Evolutionary conservation across 2,113 vertebrate species (phyloP).

Genomic region (Notarius quadriscutis): DNA sequence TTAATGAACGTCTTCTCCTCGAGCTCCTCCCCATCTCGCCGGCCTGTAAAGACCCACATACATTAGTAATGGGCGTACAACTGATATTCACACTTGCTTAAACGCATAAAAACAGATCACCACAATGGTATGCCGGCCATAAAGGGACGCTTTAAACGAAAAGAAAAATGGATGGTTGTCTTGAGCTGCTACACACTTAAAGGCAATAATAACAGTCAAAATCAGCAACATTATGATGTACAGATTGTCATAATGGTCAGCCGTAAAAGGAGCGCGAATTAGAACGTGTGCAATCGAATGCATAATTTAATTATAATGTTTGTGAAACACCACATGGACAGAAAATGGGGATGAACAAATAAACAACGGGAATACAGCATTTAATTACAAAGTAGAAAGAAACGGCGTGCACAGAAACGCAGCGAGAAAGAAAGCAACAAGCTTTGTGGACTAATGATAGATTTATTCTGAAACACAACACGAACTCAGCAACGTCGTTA

Average conservation of each 20-base stretch:
- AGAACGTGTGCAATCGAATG: background rate
- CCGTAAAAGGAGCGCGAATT: background rate
- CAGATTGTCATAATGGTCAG: background rate
- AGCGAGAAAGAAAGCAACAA: background rate
- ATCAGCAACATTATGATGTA: background rate
- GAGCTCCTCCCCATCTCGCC: constrained; percentile 81
- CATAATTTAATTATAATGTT: background rate
- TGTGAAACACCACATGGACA: background rate
- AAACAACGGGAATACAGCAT: background rate
- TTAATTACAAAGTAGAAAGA: constrained; percentile 13
- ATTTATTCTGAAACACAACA: constrained; percentile 19
- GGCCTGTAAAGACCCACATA: constrained; percentile 70
- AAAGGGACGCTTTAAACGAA: too few relatives aligned
- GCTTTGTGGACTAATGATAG: constrained; percentile 36
- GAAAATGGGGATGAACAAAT: background rate
- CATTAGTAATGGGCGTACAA: background rate
- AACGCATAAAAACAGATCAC: background rate
- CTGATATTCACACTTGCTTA: background rate
- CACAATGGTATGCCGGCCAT: too few relatives aligned
- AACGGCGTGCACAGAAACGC: constrained; percentile 15
- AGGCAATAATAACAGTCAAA: background rate
- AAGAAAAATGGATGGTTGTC: background rate
- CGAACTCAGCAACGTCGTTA: constrained; percentile 9
- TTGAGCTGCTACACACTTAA: background rate
- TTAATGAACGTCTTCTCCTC: constrained; percentile 88